Conservation (phyloP, 2,888 invertebrate species). For the Timandra comae region DNA sequence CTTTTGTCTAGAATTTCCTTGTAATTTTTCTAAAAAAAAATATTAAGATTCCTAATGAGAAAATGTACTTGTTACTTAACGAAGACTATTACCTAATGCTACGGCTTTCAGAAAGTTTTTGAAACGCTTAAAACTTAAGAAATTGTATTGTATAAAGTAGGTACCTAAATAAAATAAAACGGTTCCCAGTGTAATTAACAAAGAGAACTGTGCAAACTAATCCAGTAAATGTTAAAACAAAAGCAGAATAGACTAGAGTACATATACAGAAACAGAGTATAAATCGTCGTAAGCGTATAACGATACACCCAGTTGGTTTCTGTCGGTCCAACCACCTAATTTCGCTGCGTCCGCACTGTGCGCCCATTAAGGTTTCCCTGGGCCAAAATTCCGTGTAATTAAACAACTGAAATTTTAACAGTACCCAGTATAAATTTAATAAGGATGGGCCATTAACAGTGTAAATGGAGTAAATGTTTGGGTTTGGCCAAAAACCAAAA, state of each 20-base stretch:
- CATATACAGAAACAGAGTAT: conserved; percentile 15
- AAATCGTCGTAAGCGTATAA: conserved; percentile 33
- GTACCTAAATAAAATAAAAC: too few relatives aligned
- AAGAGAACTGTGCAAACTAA: conserved; percentile 5
- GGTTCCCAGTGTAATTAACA: too few relatives aligned
- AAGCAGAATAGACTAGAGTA: too few relatives aligned
- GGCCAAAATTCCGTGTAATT: conserved; percentile 67
- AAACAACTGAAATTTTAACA: conserved; percentile 73
- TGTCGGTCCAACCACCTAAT: conserved; percentile 46
- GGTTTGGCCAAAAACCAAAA: conserved; percentile 72
- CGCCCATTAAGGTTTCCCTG: conserved; percentile 55
- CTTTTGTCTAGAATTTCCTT: too few relatives aligned
- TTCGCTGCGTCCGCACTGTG: conserved; percentile 45
- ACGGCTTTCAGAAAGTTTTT: too few relatives aligned
- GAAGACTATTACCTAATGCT: too few relatives aligned
- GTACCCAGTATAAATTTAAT: conserved; percentile 71
- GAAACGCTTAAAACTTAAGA: too few relatives aligned
- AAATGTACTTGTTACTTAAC: too few relatives aligned
- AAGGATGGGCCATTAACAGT: conserved; percentile 66
- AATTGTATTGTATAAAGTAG: too few relatives aligned
- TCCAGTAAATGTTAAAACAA: too few relatives aligned
- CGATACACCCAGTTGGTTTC: conserved; percentile 32
- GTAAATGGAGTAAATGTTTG: conserved; percentile 60
- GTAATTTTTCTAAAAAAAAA: too few relatives aligned
- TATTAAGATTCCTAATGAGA: too few relatives aligned